Base-by-base conservation (phyloP, 2,797 vertebrate genomes). In the Scolopax rusticola region DNA sequence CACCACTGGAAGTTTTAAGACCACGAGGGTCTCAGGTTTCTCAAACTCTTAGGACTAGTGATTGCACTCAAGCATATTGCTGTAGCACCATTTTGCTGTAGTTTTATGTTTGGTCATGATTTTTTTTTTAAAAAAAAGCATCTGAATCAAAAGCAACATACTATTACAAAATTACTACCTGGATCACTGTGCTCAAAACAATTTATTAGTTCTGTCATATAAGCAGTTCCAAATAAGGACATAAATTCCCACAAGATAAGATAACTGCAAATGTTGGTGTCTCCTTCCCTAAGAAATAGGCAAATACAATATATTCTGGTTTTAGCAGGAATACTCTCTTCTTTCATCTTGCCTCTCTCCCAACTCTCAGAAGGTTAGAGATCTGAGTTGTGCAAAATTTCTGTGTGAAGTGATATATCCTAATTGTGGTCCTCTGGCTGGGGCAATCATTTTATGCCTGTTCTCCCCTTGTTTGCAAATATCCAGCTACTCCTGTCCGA, bases 191-290 rank as follows among this genome's bases (percentile, higher is more conserved):
- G 81, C 74, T 95, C 67, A 87, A 94, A 96, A 76, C 38, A 48
- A 27, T 84, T 94, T 94, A 95, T 93, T 93, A 68, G 40, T 90
- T 94, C 76, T 93, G 36, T 76, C 57, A 40, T 43, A 82, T 61
- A 81, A 94, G 68, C 70, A 93, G 57, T 80, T 96, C n/a, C 84
- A 69, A 77, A 50, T 32, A 86, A 63, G 78, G n/a, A 84, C 36
- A 74, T 43, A 63, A 84, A 69, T 8, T 41, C 67, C 83, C 63
- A 70, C 15, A 36, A 53, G 40, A 63, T 15, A 36, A 53, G 40
- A 63, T 74, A 92, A 89, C 40, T 76, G 76, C 59, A 93, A 86
- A 23, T 47, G 14, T 33, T 68, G 40, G 32, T 57, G 71, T 78
- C 67, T 57, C 86, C 50, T 78, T 56, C 76, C 50, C 71, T 60